Evolutionary conservation across 2,888 invertebrate species (phyloP).

Genomic region (Epistrophe eligans): DNA sequence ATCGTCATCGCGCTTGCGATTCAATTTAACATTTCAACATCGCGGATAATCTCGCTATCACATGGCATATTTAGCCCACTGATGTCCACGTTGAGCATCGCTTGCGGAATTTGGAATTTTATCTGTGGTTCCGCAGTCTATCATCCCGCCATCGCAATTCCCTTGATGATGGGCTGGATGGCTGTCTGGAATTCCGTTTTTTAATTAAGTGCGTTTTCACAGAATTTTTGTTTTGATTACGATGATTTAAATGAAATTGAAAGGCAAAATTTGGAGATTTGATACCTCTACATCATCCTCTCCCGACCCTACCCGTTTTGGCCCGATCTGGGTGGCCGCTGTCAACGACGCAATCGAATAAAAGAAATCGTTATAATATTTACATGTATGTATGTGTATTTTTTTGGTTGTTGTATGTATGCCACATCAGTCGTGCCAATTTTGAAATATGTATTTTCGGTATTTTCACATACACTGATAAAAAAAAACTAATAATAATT

Average conservation of each 20-base stretch:
- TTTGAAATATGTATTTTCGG: constrained; percentile 45
- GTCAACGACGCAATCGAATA: constrained; percentile 74
- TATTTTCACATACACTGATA: constrained; percentile 34
- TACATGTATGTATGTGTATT: neutral
- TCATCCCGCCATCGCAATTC: constrained; percentile 29
- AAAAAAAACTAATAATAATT: neutral
- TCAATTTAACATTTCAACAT: constrained; percentile 76
- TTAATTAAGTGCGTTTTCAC: constrained; percentile 76
- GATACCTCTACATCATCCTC: constrained; percentile 50
- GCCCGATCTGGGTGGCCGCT: constrained; percentile 68
- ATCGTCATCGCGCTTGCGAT: constrained; percentile 49
- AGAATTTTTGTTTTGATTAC: constrained; percentile 76
- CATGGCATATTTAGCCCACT: constrained; percentile 76
- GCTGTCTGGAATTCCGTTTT: constrained; percentile 75
- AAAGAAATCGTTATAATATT: constrained; percentile 63
- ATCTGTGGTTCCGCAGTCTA: constrained; percentile 53
- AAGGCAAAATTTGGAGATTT: constrained; percentile 75
- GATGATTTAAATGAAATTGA: constrained; percentile 76
- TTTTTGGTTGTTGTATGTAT: constrained; percentile 19
- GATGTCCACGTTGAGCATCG: constrained; percentile 61
- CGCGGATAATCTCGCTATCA: constrained; percentile 76
- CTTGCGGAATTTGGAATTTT: constrained; percentile 69
- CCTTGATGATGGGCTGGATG: constrained; percentile 47
- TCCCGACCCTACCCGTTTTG: constrained; percentile 1
- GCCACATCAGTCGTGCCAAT: constrained; percentile 44